phyloP scores from a whole-genome alignment of 2,888 invertebrate genomes.

The Metellina segmentata region DNA sequence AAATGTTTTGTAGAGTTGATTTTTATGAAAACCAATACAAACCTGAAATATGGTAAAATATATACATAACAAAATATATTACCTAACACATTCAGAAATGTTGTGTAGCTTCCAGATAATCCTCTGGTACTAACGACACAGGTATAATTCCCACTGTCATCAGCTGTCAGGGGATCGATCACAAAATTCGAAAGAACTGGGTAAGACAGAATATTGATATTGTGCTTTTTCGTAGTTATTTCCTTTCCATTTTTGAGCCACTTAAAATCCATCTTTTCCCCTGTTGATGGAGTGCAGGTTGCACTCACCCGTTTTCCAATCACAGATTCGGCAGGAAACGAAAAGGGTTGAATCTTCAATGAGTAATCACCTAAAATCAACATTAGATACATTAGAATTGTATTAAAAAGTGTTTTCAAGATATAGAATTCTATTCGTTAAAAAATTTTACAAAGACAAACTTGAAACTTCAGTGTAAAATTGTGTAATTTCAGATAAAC shows the following conservation, averaged over 20 bases:
- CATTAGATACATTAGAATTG: neutral
- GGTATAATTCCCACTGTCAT: conserved; percentile 72
- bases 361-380: conserved; percentile 37
- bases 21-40: no score
- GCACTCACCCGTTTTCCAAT: conserved; percentile 56
- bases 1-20: no score
- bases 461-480: no score
- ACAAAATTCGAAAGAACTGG: conserved; percentile 41
- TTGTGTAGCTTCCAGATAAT: conserved; percentile 51
- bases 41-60: no score
- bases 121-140: conserved; percentile 56
- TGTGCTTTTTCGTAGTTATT: neutral
- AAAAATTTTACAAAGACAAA: neutral
- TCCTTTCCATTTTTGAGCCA: conserved; percentile 67
- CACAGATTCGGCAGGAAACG: conserved; percentile 52
- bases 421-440: no score
- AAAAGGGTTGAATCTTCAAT: conserved; percentile 65
- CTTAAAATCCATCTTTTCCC: conserved; percentile 68
- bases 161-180: conserved; percentile 47
- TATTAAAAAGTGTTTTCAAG: neutral
- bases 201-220: conserved; percentile 44
- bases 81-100: conserved; percentile 53
- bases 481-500: no score
- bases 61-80: neutral
- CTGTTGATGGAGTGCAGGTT: conserved; percentile 39